phyloP scores from a whole-genome alignment of 2,113 vertebrate species.

The Pyrgilauda ruficollis region DNA sequence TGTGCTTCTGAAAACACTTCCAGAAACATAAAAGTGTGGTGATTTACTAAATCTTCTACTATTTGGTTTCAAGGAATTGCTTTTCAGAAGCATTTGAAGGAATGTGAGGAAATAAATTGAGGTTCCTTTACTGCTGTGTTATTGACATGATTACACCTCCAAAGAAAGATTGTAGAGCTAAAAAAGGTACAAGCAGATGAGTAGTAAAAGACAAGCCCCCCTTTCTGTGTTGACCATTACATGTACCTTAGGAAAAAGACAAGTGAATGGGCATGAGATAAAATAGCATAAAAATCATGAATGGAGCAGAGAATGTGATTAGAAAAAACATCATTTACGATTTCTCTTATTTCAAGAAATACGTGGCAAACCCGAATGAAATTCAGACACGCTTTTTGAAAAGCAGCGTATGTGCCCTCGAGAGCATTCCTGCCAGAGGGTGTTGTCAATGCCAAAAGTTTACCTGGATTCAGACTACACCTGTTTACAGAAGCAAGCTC shows the following conservation, averaged over 20 bases:
- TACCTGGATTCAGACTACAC: background rate
- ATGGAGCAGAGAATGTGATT: background rate
- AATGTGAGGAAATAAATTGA: background rate
- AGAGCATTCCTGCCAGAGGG: background rate
- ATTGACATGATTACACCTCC: background rate
- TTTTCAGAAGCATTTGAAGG: background rate
- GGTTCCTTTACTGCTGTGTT: background rate
- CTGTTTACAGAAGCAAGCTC: rapidly evolving
- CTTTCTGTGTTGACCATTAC: background rate
- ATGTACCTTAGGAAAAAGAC: background rate
- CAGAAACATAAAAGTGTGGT: background rate
- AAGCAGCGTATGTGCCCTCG: no score
- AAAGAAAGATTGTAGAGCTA: background rate
- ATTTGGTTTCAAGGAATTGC: background rate
- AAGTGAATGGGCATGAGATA: background rate
- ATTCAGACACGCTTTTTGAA: background rate
- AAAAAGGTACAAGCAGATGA: background rate
- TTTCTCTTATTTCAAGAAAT: background rate
- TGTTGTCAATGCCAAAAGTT: background rate
- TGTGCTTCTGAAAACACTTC: background rate
- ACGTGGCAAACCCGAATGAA: background rate
- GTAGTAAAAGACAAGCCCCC: background rate
- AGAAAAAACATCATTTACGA: background rate
- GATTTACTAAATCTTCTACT: background rate
- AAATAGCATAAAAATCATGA: background rate